Conservation (phyloP, 2,797 vertebrate genomes). For the Otus scops region DNA sequence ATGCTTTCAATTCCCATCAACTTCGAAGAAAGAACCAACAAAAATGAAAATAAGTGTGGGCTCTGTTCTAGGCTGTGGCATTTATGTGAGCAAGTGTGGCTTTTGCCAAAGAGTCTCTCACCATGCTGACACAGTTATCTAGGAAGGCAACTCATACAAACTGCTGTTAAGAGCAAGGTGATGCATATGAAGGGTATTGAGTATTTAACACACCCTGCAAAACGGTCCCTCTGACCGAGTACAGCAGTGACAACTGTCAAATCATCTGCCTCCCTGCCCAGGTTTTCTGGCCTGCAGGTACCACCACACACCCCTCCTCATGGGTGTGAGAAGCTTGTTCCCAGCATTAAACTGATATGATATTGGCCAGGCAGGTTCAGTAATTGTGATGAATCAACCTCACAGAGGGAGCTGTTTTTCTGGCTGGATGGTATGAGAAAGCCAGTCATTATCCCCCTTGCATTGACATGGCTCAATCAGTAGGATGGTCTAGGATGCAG, state of each 20-base stretch:
- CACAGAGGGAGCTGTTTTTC: background rate
- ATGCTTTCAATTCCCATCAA: background rate
- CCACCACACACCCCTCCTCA: background rate
- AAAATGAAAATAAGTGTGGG: background rate
- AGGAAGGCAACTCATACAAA: background rate
- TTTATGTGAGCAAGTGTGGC: background rate
- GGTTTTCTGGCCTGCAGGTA: background rate
- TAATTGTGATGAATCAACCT: background rate
- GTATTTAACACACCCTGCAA: background rate
- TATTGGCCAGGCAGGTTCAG: background rate
- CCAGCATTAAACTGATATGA: background rate
- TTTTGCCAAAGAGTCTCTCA: background rate
- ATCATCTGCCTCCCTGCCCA: background rate
- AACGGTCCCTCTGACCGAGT: accelerated
- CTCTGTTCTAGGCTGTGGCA: background rate
- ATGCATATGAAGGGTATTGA: background rate
- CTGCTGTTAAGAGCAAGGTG: background rate
- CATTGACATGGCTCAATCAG: background rate
- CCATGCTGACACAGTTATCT: background rate
- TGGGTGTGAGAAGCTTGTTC: background rate
- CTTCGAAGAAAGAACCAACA: background rate
- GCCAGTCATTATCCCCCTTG: background rate
- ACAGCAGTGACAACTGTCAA: background rate
- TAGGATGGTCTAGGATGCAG: background rate
- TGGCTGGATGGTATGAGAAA: background rate